phyloP scores from a whole-genome alignment of 2,888 invertebrate genomes.

The Nomada fucata region DNA sequence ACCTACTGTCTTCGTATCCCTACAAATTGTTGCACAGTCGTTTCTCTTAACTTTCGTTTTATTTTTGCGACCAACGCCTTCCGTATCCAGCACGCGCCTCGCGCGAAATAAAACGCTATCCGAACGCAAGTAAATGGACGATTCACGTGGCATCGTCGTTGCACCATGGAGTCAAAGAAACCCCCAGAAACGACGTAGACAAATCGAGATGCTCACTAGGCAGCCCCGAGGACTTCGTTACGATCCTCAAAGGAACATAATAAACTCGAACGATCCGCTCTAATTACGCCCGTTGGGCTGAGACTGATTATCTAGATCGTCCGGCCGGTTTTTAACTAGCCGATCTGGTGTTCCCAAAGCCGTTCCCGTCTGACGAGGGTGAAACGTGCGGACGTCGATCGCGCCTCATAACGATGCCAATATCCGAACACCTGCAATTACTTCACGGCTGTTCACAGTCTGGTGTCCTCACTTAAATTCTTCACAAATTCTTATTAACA shows the following conservation, averaged over 20 bases:
- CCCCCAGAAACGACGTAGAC: slow-evolving; percentile 37
- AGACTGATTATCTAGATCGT: slow-evolving; percentile 58
- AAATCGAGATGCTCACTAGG: slow-evolving; percentile 20
- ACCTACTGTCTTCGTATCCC: too few species aligned
- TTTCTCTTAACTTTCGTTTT: neutral
- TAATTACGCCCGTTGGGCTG: slow-evolving; percentile 75
- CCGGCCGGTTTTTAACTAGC: slow-evolving; percentile 67
- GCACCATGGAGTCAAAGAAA: slow-evolving; percentile 15
- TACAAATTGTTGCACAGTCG: neutral
- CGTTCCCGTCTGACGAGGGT: slow-evolving; percentile 1
- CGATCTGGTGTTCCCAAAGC: slow-evolving; percentile 51
- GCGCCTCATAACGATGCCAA: slow-evolving; percentile 52
- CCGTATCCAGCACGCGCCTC: too few species aligned
- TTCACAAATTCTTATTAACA: neutral
- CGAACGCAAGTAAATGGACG: too few species aligned
- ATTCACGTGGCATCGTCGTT: too few species aligned
- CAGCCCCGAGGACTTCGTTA: slow-evolving; percentile 68
- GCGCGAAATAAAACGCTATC: too few species aligned
- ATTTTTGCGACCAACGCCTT: neutral
- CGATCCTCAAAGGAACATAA: slow-evolving; percentile 75
- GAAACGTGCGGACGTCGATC: slow-evolving; percentile 37
- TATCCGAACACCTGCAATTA: slow-evolving; percentile 49
- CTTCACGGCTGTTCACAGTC: slow-evolving; percentile 3
- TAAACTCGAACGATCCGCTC: slow-evolving; percentile 71
- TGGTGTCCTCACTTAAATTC: slow-evolving; percentile 2